Evolutionary conservation across 2,797 vertebrate genomes (phyloP).

Genomic region (Nyctalus aviator): DNA sequence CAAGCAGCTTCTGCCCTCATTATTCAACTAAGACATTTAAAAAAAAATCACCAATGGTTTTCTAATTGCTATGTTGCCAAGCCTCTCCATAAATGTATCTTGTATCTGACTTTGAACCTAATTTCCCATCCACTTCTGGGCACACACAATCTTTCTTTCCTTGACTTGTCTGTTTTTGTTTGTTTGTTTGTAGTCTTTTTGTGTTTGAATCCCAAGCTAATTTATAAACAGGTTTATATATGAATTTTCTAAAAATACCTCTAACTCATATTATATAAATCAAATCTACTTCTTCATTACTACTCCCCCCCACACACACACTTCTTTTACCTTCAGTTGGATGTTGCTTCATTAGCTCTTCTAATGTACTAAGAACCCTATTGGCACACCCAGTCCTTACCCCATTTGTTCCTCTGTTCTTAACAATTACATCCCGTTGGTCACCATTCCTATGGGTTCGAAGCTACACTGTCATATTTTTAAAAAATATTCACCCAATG

Average conservation of each 20-base stretch:
- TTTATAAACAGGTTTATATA: background rate
- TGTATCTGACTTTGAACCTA: background rate
- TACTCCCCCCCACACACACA: background rate
- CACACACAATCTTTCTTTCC: background rate
- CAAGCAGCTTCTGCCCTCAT: background rate
- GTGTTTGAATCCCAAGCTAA: background rate
- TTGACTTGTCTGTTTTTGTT: background rate
- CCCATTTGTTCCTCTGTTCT: background rate
- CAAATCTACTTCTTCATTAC: background rate
- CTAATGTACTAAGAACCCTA: background rate
- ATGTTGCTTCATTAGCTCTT: background rate
- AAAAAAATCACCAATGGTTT: background rate
- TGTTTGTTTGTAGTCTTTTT: background rate
- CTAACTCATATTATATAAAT: background rate
- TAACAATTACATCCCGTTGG: background rate
- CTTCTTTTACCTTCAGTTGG: background rate
- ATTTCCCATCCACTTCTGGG: background rate
- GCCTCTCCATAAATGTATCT: background rate
- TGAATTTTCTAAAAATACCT: background rate
- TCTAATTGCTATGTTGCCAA: background rate
- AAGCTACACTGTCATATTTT: background rate
- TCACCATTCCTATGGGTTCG: background rate
- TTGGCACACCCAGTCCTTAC: background rate
- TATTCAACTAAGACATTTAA: background rate
- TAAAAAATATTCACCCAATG: background rate